A percentile compares a stretch with the other conserved stretches of the same genome.
phyloP scores from a whole-genome alignment of 2,113 vertebrate genomes.

The Taxidea taxus region DNA sequence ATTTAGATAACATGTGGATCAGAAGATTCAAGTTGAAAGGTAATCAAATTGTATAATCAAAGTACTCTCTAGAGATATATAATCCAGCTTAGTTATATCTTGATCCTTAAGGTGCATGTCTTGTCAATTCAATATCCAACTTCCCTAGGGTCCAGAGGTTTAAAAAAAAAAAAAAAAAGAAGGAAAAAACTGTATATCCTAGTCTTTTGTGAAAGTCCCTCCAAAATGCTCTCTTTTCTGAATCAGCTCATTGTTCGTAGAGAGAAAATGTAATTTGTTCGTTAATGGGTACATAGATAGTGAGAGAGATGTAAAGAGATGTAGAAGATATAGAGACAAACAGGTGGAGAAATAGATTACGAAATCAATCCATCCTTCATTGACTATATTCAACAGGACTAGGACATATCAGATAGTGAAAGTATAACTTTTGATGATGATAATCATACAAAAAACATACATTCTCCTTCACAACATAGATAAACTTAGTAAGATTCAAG shows the following conservation, averaged over 20 bases:
- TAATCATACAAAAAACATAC: neutral
- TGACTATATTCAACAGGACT: neutral
- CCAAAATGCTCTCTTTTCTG: neutral
- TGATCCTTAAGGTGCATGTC: neutral
- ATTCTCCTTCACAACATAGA: neutral
- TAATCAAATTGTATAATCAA: constrained; percentile 54
- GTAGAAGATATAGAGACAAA: neutral
- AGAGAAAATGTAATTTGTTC: neutral
- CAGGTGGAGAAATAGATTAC: neutral
- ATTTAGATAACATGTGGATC: constrained; percentile 40
- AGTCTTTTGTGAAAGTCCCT: neutral
- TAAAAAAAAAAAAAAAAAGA: neutral
- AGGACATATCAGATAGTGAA: neutral
- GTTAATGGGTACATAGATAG: neutral
- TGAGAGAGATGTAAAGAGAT: neutral
- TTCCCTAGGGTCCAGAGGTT: neutral
- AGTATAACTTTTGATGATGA: neutral
- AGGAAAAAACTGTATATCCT: neutral
- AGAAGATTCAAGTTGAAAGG: constrained; percentile 34
- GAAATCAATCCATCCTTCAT: neutral
- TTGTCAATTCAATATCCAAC: constrained; percentile 11
- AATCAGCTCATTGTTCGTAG: neutral
- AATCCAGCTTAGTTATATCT: constrained; percentile 26
- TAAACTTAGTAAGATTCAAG: neutral
- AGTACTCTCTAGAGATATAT: neutral